phyloP scores from a whole-genome alignment of 2,113 vertebrate species.

The Zosterops pallidus region DNA sequence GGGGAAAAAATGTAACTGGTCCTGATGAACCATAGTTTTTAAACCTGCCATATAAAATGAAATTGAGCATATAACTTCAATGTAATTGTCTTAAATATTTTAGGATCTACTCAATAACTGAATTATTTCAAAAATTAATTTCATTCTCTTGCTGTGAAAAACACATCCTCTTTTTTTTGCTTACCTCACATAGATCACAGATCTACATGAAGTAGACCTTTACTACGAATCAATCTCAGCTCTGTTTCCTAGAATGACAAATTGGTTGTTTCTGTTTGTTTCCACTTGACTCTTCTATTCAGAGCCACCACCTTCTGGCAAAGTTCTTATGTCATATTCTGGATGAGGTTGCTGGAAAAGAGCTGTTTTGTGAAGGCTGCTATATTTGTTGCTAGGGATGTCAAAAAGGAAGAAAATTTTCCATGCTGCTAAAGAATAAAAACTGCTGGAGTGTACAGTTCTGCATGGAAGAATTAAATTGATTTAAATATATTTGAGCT shows the following conservation, averaged over 20 bases:
- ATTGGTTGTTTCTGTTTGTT: not conserved
- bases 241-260: not conserved
- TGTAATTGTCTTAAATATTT: not conserved
- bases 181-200: not conserved
- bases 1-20: not conserved
- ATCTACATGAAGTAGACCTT: not conserved
- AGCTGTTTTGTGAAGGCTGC: not conserved
- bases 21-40: not conserved
- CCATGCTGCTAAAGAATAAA: not conserved
- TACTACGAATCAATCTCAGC: not conserved
- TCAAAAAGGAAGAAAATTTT: not conserved
- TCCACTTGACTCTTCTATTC: not conserved
- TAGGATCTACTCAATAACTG: not conserved
- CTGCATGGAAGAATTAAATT: not conserved
- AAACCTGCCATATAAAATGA: not conserved
- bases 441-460: not conserved
- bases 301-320: not conserved
- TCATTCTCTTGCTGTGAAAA: not conserved
- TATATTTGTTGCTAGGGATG: not conserved
- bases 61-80: not conserved
- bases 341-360: not conserved
- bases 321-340: not conserved
- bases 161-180: fast-evolving
- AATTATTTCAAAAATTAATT: not conserved
- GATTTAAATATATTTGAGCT: not conserved